Evolutionary conservation across 1,140 invertebrate genomes (phyloP).

Genomic region (Drosophila mojavensis): DNA sequence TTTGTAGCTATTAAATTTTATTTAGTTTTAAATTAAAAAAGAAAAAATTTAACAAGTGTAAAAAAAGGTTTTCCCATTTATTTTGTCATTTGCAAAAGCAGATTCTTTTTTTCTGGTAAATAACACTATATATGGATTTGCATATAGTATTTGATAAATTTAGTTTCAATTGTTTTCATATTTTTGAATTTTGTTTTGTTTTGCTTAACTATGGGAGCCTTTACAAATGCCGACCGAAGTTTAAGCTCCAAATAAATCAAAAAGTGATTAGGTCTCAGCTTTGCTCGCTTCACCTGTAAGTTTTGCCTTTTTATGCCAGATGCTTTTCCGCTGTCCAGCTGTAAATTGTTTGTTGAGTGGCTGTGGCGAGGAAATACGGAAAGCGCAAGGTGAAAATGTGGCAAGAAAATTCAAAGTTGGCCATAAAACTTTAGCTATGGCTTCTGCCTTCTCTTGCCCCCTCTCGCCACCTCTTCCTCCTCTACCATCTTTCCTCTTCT

Average conservation of each 20-base stretch:
- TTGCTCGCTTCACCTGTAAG: background rate
- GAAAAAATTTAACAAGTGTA: too few relatives aligned
- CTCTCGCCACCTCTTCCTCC: background rate
- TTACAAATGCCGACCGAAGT: slow-evolving; percentile 48
- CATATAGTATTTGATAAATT: too few relatives aligned
- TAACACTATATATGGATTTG: too few relatives aligned
- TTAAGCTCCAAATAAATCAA: slow-evolving; percentile 73
- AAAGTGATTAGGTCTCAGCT: slow-evolving; percentile 70
- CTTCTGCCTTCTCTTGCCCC: slow-evolving; percentile 7
- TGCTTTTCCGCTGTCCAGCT: slow-evolving; percentile 56
- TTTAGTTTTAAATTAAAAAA: too few relatives aligned
- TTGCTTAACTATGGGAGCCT: slow-evolving; percentile 50
- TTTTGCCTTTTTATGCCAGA: slow-evolving; percentile 4
- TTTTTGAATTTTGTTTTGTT: background rate
- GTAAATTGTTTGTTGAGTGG: slow-evolving; percentile 79
- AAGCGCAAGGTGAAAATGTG: slow-evolving; percentile 50
- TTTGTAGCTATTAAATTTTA: too few relatives aligned
- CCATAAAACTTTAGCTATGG: slow-evolving; percentile 74
- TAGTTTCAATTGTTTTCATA: background rate
- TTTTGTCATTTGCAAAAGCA: too few relatives aligned
- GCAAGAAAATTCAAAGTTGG: slow-evolving; percentile 73
- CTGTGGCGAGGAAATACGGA: slow-evolving; percentile 37
- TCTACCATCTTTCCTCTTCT: background rate
- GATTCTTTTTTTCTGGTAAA: too few relatives aligned
- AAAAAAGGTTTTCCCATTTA: too few relatives aligned